phyloP scores from a whole-genome alignment of 2,797 vertebrate species.

The Bufotes viridis region DNA sequence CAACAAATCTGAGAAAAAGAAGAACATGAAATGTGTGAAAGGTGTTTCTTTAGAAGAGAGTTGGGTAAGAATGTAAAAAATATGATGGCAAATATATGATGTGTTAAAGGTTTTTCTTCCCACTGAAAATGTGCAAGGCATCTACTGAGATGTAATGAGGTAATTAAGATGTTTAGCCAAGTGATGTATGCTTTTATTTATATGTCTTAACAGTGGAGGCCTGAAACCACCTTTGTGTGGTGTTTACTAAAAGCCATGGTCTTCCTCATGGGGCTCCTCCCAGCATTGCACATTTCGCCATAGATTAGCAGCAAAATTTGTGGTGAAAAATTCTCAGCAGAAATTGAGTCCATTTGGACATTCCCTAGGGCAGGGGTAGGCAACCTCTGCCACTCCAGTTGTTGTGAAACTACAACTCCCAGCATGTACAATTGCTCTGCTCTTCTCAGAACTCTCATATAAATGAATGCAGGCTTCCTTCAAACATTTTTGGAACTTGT shows the following conservation, averaged over 20 bases:
- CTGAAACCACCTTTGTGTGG: background rate
- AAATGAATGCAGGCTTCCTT: too few relatives aligned
- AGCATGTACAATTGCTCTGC: too few relatives aligned
- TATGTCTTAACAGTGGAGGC: background rate
- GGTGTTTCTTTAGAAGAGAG: constrained; percentile 36
- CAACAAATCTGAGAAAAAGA: constrained; percentile 50
- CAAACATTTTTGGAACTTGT: too few relatives aligned
- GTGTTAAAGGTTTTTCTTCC: constrained; percentile 42
- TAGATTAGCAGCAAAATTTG: too few relatives aligned
- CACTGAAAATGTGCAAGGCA: constrained; percentile 15
- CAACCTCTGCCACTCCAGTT: too few relatives aligned
- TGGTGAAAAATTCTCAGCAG: too few relatives aligned
- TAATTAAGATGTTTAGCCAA: constrained; percentile 1
- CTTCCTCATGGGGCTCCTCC: background rate
- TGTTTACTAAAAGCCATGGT: background rate
- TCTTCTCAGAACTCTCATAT: too few relatives aligned
- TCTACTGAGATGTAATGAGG: background rate
- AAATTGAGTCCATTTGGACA: too few relatives aligned
- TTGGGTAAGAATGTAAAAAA: constrained; percentile 29
- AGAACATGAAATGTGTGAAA: constrained; percentile 49
- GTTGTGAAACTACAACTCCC: too few relatives aligned
- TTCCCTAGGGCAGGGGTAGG: too few relatives aligned
- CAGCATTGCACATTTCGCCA: too few relatives aligned
- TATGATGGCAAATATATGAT: constrained; percentile 49
- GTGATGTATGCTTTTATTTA: background rate